Evolutionary conservation across 1,140 invertebrate genomes (phyloP).

Genomic region (Orchesella cincta): DNA sequence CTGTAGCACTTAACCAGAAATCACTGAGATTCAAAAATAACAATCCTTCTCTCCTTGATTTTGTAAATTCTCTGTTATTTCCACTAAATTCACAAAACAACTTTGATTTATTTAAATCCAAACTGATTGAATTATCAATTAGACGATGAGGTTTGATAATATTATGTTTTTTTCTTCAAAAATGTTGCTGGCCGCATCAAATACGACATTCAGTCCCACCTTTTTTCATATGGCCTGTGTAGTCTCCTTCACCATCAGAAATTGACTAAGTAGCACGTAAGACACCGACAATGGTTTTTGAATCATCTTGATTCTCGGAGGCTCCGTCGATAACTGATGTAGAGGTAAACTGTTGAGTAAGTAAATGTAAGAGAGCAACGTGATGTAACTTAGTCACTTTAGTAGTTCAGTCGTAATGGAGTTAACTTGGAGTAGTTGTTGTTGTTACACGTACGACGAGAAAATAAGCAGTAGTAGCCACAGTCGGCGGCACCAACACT

Average conservation of each 20-base stretch:
- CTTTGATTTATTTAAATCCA: no score
- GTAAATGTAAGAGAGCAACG: constrained; percentile 29
- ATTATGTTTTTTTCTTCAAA: background rate
- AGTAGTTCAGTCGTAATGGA: constrained; percentile 13
- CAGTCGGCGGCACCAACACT: background rate
- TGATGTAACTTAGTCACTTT: constrained; percentile 23
- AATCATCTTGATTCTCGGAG: constrained; percentile 33
- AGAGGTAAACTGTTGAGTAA: constrained; percentile 32
- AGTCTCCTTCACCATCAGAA: background rate
- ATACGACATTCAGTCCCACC: no score
- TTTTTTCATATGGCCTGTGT: no score
- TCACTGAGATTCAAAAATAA: no score
- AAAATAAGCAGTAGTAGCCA: background rate
- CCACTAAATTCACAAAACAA: no score
- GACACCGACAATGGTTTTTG: constrained; percentile 43
- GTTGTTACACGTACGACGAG: constrained; percentile 13
- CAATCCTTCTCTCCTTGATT: no score
- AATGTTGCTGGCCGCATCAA: no score
- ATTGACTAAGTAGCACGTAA: constrained; percentile 18
- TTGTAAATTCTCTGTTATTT: no score
- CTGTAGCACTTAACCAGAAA: no score
- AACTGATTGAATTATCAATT: no score
- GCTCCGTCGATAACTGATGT: constrained; percentile 35
- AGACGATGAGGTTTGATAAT: no score
- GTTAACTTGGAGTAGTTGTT: background rate